Evolutionary conservation across 2,888 invertebrate species (phyloP).

Genomic region (Andrena minutula): DNA sequence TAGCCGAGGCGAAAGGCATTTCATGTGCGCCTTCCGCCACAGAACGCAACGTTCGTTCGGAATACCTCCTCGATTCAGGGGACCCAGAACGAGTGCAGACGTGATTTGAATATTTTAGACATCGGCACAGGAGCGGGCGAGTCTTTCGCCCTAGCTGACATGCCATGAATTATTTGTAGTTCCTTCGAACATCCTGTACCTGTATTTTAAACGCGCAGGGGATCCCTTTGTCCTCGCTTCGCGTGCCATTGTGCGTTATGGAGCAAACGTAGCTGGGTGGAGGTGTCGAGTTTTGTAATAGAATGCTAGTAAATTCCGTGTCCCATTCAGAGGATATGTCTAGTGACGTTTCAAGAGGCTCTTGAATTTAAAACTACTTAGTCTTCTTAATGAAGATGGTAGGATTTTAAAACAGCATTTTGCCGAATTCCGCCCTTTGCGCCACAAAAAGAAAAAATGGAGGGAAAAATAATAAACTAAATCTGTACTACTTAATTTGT

Average conservation of each 20-base stretch:
- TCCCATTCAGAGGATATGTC: neutral
- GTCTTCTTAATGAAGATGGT: too few relatives aligned
- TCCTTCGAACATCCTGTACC: conserved; percentile 2
- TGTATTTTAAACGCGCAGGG: neutral
- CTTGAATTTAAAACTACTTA: too few relatives aligned
- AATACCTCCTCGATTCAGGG: conserved; percentile 67
- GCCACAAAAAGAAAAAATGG: too few relatives aligned
- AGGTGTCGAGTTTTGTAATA: neutral
- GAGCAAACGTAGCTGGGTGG: too few relatives aligned
- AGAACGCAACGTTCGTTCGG: conserved; percentile 54
- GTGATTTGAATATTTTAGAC: conserved; percentile 71
- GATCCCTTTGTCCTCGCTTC: neutral
- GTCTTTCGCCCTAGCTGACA: conserved; percentile 30
- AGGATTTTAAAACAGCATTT: too few relatives aligned
- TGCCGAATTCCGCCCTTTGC: too few relatives aligned
- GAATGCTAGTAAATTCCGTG: neutral
- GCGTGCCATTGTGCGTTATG: neutral
- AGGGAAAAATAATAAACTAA: too few relatives aligned
- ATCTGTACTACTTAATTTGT: too few relatives aligned
- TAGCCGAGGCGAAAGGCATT: conserved; percentile 62
- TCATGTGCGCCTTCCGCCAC: conserved; percentile 58
- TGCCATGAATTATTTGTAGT: conserved; percentile 54
- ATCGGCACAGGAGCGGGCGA: conserved; percentile 25
- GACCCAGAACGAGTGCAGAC: conserved; percentile 65
- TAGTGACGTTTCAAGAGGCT: neutral